phyloP scores from a whole-genome alignment of 2,113 vertebrate species.

The Gnathonemus longibarbis region DNA sequence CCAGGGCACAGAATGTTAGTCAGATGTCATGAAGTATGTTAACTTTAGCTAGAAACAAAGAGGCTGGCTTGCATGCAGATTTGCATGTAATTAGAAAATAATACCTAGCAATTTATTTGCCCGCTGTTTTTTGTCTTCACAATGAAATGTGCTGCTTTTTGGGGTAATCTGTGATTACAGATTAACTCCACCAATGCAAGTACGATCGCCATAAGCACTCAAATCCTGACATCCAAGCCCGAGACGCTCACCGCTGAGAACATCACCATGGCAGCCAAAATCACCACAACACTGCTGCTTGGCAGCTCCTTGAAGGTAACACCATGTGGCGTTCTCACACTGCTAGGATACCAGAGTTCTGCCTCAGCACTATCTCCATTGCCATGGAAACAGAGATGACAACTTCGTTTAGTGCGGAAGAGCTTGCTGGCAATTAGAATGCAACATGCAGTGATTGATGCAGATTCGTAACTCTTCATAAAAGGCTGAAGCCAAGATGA shows the following conservation, averaged over 20 bases:
- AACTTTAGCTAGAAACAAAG: neutral
- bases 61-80: neutral
- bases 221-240: slow-evolving; percentile 39
- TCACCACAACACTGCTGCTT: slow-evolving; percentile 22
- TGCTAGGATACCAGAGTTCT: neutral
- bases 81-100: neutral
- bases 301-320: slow-evolving; percentile 19
- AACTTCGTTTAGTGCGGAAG: too few relatives aligned
- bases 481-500: neutral
- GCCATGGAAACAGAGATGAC: neutral
- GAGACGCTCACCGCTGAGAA: slow-evolving; percentile 21
- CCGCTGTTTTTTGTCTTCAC: neutral
- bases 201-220: slow-evolving; percentile 19
- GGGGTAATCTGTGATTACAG: neutral
- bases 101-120: neutral
- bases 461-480: neutral
- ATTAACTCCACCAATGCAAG: neutral
- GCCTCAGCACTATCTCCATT: neutral
- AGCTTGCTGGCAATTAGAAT: neutral
- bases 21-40: neutral
- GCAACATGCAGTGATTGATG: neutral
- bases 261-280: slow-evolving; percentile 31
- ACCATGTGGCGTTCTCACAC: neutral
- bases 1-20: neutral
- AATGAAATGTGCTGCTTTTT: neutral